Evolutionary conservation across 2,113 vertebrate genomes (phyloP).

Genomic region (Ammodytes marinus): DNA sequence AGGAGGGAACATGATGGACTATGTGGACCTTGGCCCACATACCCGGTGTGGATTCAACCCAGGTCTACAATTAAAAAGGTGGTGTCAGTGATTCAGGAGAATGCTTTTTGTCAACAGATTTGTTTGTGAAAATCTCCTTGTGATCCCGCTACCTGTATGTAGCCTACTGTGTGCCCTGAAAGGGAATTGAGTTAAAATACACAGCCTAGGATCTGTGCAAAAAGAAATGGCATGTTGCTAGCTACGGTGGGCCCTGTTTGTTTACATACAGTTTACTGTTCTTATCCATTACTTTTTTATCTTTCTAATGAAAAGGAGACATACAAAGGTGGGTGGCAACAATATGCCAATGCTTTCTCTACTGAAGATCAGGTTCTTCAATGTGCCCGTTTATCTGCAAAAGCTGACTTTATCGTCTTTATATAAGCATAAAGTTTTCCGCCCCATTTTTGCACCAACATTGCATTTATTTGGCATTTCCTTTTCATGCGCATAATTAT

Average conservation of each 20-base stretch:
- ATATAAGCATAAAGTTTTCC: background rate
- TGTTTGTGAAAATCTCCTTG: too few relatives aligned
- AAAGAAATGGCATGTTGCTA: too few relatives aligned
- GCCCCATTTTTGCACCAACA: background rate
- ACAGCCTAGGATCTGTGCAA: too few relatives aligned
- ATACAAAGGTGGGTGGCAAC: background rate
- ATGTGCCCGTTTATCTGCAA: background rate
- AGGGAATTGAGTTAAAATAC: too few relatives aligned
- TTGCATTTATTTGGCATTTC: background rate
- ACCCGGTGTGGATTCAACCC: background rate
- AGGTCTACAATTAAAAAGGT: background rate
- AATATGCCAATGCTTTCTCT: background rate
- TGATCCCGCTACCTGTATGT: too few relatives aligned
- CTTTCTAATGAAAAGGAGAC: background rate
- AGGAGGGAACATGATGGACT: background rate
- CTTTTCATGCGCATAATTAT: background rate
- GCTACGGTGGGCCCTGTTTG: too few relatives aligned
- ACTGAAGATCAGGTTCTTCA: background rate
- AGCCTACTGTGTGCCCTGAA: too few relatives aligned
- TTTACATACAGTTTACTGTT: too few relatives aligned
- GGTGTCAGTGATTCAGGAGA: too few relatives aligned
- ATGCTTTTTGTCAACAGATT: too few relatives aligned
- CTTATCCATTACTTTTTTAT: background rate
- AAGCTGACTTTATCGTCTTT: background rate
- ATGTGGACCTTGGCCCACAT: background rate